A percentile compares a stretch with the other conserved stretches of the same genome.
Conservation (phyloP, 2,113 vertebrate genomes). For the Typhlomys cinereus region DNA sequence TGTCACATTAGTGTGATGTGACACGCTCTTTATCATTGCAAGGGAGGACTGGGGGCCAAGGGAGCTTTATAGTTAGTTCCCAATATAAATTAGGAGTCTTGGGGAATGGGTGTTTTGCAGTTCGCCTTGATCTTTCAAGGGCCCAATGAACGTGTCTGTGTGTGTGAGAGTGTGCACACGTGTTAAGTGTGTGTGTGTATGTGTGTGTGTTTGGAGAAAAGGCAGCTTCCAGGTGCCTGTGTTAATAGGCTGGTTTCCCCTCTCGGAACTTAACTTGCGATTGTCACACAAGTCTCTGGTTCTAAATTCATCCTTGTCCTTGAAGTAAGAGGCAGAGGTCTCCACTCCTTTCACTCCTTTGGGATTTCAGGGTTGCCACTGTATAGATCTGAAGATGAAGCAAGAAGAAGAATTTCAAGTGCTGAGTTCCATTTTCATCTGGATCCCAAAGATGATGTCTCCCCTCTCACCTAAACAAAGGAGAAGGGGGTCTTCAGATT, state of each 20-base stretch:
- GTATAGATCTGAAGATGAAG: conserved; percentile 77
- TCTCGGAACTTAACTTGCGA: conserved; percentile 82
- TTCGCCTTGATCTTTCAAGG: conserved; percentile 86
- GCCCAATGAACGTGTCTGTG: conserved; percentile 80
- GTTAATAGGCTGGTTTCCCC: conserved; percentile 85
- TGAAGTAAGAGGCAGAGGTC: conserved; percentile 84
- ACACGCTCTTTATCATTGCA: conserved; percentile 86
- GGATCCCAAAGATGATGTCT: neutral
- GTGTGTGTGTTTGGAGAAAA: conserved; percentile 80
- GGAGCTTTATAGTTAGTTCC: conserved; percentile 84
- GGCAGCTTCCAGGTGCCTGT: conserved; percentile 82
- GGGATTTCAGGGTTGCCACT: conserved; percentile 80
- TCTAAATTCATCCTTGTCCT: conserved; percentile 81
- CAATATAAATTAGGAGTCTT: conserved; percentile 89
- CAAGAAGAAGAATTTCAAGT: conserved; percentile 54
- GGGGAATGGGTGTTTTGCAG: conserved; percentile 86
- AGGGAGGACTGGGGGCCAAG: conserved; percentile 83
- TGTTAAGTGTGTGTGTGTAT: neutral
- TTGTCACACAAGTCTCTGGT: conserved; percentile 75
- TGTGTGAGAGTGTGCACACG: conserved; percentile 49
- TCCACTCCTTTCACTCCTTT: conserved; percentile 81
- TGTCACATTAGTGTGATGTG: conserved; percentile 86
- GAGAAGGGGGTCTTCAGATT: neutral
- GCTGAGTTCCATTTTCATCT: conserved; percentile 64
- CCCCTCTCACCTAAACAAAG: neutral